phyloP scores from a whole-genome alignment of 2,888 invertebrate species.

The Lithophane leautieri region DNA sequence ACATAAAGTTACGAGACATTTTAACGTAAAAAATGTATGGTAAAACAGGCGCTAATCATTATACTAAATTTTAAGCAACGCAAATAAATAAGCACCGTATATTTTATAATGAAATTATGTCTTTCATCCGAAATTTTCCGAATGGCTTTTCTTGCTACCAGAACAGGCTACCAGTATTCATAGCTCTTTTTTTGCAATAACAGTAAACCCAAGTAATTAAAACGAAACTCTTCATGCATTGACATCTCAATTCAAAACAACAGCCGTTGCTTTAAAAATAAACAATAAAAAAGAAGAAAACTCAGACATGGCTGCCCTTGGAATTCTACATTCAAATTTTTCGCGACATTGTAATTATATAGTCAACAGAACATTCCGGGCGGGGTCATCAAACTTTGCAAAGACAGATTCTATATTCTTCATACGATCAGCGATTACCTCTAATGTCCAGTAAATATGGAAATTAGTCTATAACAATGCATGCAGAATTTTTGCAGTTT shows the following conservation, averaged over 20 bases:
- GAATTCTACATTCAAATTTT: conserved; percentile 50
- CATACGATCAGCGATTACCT: conserved; percentile 43
- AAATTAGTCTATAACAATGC: conserved; percentile 48
- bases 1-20: too few relatives aligned
- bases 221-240: conserved; percentile 28
- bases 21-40: too few relatives aligned
- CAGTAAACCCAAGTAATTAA: conserved; percentile 36
- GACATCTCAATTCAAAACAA: conserved; percentile 53
- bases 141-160: conserved; percentile 5
- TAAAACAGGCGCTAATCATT: too few relatives aligned
- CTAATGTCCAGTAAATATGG: conserved; percentile 50
- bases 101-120: background rate
- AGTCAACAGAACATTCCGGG: conserved; percentile 42
- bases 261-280: conserved; percentile 57
- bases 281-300: conserved; percentile 30
- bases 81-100: too few relatives aligned
- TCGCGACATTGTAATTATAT: conserved; percentile 21
- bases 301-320: conserved; percentile 21
- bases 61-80: too few relatives aligned
- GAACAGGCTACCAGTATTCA: background rate
- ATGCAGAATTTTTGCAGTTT: conserved; percentile 34
- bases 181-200: background rate
- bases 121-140: background rate
- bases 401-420: conserved; percentile 51
- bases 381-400: conserved; percentile 46